These are phyloP conservation scores for Meriones unguiculatus DNA, from an alignment of 2,113 vertebrate genomes.

Conservation along the genomic window DNA sequence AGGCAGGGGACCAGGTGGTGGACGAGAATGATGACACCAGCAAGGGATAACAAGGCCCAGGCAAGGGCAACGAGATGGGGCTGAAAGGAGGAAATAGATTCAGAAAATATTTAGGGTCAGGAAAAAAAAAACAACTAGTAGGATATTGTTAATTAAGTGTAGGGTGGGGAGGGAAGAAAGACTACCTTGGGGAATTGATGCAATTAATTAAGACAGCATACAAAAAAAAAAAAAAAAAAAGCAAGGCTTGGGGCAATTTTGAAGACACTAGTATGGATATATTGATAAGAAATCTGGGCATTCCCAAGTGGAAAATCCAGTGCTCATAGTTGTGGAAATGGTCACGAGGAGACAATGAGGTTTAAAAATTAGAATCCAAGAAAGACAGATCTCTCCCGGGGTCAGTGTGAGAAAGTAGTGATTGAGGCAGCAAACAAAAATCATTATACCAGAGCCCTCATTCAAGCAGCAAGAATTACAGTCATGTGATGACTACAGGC, in stretches of 20 bases:
- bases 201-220: slow-evolving; percentile 29
- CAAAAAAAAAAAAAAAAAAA: neutral
- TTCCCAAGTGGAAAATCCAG: neutral
- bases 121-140: neutral
- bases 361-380: neutral
- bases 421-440: neutral
- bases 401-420: neutral
- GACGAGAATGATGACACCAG: neutral
- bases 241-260: neutral
- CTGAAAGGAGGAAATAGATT: slow-evolving; percentile 1
- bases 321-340: neutral
- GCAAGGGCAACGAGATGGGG: neutral
- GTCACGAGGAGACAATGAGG: neutral
- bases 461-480: neutral
- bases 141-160: slow-evolving; percentile 45
- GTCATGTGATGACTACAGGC: neutral
- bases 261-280: neutral
- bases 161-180: neutral
- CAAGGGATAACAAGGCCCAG: neutral
- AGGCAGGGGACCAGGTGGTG: slow-evolving; percentile 50
- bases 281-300: neutral
- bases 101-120: neutral
- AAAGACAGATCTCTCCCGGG: neutral
- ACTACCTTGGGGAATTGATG: neutral
- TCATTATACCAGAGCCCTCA: neutral